Conservation (phyloP, 2,888 invertebrate genomes). For the Aphodius granarius region DNA sequence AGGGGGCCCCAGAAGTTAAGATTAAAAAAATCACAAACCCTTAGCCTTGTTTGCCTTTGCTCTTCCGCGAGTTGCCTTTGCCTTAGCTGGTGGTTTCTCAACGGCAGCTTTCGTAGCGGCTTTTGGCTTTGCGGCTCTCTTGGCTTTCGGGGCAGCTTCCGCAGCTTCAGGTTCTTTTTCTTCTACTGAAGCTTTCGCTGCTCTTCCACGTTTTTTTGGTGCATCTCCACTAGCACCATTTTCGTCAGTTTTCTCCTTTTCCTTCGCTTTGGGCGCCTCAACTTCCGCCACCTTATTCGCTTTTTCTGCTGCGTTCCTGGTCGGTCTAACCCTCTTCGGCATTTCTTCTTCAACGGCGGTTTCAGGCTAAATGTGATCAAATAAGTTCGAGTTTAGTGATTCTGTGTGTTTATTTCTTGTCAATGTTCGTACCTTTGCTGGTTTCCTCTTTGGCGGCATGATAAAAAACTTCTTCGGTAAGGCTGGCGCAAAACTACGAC, state of each 20-base stretch:
- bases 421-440: slow-evolving; percentile 25
- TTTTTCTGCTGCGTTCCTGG: neutral
- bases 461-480: neutral
- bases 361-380: neutral
- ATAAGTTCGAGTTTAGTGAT: neutral
- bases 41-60: slow-evolving; percentile 7
- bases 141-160: slow-evolving; percentile 33
- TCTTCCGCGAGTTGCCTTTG: slow-evolving; percentile 2
- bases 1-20: slow-evolving; percentile 5
- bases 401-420: neutral
- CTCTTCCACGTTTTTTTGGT: slow-evolving; percentile 17
- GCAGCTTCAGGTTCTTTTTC: slow-evolving; percentile 41
- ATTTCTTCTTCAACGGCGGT: slow-evolving; percentile 8
- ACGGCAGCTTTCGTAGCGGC: neutral
- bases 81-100: slow-evolving; percentile 13
- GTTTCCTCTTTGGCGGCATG: slow-evolving; percentile 34
- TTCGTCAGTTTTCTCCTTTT: neutral
- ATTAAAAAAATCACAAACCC: slow-evolving; percentile 25
- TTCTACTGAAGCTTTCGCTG: slow-evolving; percentile 10
- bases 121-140: neutral
- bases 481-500: neutral
- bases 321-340: neutral
- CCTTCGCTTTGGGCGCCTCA: slow-evolving; percentile 5
- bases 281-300: neutral
- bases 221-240: slow-evolving; percentile 4